Conservation (phyloP, 1,140 invertebrate species). For the Spodoptera litura region DNA sequence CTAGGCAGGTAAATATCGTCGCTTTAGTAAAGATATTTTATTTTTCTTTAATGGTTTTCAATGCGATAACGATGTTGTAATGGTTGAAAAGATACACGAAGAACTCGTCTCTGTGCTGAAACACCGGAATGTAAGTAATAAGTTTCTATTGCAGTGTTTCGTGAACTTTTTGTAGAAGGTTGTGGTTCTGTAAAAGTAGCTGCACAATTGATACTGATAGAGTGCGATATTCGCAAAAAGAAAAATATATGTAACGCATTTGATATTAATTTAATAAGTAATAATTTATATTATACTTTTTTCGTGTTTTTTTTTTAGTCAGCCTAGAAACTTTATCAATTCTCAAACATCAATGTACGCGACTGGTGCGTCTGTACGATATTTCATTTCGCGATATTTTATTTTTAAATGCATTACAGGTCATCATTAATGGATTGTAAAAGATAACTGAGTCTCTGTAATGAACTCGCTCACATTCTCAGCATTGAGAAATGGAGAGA, state of each 20-base stretch:
- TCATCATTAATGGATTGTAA: conserved; percentile 75
- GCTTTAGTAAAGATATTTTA: conserved; percentile 79
- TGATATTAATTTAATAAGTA: conserved; percentile 52
- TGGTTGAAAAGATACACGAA: conserved; percentile 65
- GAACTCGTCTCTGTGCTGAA: conserved; percentile 61
- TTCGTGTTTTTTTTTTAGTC: conserved; percentile 43
- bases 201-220: conserved; percentile 77
- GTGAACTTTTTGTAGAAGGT: conserved; percentile 83
- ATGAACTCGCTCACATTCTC: conserved; percentile 75
- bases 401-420: conserved; percentile 82
- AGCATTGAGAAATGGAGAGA: conserved; percentile 80
- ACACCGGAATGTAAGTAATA: conserved; percentile 70
- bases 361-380: conserved; percentile 63
- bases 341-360: conserved; percentile 54
- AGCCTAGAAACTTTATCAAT: conserved; percentile 57
- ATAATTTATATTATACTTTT: conserved; percentile 40
- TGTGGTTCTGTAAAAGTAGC: conserved; percentile 84
- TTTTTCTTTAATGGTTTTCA: conserved; percentile 82
- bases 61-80: conserved; percentile 67
- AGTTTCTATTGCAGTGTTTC: conserved; percentile 73
- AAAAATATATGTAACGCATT: conserved; percentile 66
- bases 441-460: conserved; percentile 78
- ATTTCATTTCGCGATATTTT: conserved; percentile 79
- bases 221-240: conserved; percentile 82
- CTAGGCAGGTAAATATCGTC: conserved; percentile 84